Conservation (phyloP, 2,888 invertebrate genomes). For the Morinoia aosen region DNA sequence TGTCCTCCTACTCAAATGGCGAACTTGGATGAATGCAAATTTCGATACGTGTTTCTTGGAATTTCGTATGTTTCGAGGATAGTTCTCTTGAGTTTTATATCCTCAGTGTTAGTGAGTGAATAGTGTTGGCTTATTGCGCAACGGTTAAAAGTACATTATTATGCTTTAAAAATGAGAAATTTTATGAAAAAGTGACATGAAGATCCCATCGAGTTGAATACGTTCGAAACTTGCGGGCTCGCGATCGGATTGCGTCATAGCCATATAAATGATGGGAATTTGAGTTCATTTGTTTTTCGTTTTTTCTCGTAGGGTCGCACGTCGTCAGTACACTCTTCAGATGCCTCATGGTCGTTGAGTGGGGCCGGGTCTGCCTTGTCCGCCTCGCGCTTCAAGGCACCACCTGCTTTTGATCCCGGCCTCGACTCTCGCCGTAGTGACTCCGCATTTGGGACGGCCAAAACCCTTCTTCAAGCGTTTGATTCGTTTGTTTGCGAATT, state of each 20-base stretch:
- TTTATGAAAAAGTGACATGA: neutral
- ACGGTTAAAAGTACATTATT: neutral
- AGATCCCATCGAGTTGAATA: neutral
- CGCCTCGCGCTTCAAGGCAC: neutral
- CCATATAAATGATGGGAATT: neutral
- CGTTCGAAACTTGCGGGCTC: neutral
- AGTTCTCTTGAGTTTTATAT: neutral
- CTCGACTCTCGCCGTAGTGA: neutral
- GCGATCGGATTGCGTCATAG: neutral
- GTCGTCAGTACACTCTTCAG: slow-evolving; percentile 8
- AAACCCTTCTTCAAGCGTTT: neutral
- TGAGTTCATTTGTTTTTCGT: slow-evolving; percentile 44
- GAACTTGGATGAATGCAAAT: neutral
- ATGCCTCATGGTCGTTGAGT: slow-evolving; percentile 23
- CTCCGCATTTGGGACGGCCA: neutral
- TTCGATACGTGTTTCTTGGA: neutral
- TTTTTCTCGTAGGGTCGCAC: slow-evolving; percentile 35
- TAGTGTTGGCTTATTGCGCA: neutral
- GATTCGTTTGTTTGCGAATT: slow-evolving; percentile 36
- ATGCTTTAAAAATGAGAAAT: neutral
- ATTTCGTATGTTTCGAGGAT: neutral
- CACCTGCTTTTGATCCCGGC: neutral
- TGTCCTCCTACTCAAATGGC: neutral
- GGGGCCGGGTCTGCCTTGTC: neutral
- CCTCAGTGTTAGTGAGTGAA: neutral